Conservation (phyloP, 2,113 vertebrate species). For the Gobius niger region DNA sequence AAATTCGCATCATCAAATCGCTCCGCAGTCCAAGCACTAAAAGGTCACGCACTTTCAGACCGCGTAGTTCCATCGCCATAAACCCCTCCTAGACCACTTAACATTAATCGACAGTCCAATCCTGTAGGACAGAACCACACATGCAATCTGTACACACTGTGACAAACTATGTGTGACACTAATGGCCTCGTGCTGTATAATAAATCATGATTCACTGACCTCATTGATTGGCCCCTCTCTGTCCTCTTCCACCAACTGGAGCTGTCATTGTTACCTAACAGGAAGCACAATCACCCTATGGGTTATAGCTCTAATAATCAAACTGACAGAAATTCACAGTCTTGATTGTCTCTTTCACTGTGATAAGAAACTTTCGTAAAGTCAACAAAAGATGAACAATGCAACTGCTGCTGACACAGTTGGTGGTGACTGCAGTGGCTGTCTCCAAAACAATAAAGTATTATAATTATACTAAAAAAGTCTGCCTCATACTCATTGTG, state of each 20-base stretch:
- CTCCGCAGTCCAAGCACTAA: neutral
- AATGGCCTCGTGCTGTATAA: conserved; percentile 54
- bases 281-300: conserved; percentile 15
- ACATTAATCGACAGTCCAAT: conserved; percentile 29
- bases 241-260: conserved; percentile 16
- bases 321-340: neutral
- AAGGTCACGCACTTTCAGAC: conserved; percentile 6
- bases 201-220: conserved; percentile 64
- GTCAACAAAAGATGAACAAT: too few species aligned
- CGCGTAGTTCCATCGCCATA: neutral
- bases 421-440: too few species aligned
- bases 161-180: conserved; percentile 57
- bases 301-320: conserved; percentile 17
- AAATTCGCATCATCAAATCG: neutral
- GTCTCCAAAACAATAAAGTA: too few species aligned
- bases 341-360: neutral
- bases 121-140: conserved; percentile 23
- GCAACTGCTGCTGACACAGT: too few species aligned
- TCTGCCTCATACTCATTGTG: too few species aligned
- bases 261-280: conserved; percentile 49
- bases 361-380: too few species aligned
- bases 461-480: too few species aligned
- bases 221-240: conserved; percentile 51
- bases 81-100: conserved; percentile 27
- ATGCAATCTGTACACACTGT: conserved; percentile 39